phyloP scores from a whole-genome alignment of 2,797 vertebrate species.

The Podarcis siculus region DNA sequence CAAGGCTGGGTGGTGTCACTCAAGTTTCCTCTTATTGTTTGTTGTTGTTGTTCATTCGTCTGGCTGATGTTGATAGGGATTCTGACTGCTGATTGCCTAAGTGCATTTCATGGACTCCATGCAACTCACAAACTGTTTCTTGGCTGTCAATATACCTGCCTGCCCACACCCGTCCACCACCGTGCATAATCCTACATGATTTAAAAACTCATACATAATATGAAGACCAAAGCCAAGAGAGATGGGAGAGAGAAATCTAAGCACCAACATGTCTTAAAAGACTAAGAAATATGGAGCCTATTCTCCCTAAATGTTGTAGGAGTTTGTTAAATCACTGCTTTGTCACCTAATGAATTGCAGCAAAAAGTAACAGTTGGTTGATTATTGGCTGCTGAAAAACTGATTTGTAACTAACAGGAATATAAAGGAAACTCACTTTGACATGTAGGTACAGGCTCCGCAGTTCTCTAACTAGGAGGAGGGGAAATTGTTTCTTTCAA shows the following conservation, averaged over 20 bases:
- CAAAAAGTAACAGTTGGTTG: conserved; percentile 12
- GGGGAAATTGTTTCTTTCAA: background rate
- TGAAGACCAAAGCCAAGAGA: background rate
- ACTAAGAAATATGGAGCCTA: background rate
- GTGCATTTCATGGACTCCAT: background rate
- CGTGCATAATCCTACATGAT: background rate
- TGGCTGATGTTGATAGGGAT: background rate
- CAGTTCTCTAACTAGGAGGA: background rate
- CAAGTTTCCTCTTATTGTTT: background rate
- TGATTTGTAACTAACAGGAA: conserved; percentile 11
- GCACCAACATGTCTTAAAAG: background rate
- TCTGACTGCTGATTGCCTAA: background rate
- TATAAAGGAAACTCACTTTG: background rate
- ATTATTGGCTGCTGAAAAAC: background rate
- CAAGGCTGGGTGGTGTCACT: background rate
- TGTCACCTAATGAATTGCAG: background rate
- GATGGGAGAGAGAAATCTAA: background rate
- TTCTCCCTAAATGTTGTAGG: background rate
- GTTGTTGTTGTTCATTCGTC: background rate
- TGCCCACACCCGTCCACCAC: background rate
- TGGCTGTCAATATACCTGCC: background rate
- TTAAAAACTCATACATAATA: background rate
- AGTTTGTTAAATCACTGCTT: background rate
- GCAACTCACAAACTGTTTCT: background rate
- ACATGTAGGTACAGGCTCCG: background rate